Conservation (phyloP, 1,140 invertebrate genomes). For the Euwallacea fornicatus region DNA sequence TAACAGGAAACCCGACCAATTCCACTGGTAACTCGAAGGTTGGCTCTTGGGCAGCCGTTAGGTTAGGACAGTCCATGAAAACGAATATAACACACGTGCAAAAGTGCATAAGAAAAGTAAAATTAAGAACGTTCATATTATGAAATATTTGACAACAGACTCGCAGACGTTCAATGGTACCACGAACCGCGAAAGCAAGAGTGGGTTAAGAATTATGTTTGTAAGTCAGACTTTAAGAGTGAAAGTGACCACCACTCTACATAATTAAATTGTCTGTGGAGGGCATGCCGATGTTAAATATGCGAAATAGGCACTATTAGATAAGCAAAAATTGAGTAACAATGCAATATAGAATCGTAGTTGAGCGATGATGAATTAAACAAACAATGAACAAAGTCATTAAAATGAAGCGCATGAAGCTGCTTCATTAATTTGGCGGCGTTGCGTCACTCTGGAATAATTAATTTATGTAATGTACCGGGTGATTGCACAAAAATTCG, state of each 20-base stretch:
- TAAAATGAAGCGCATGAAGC: no score
- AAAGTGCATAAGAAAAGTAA: conserved; percentile 19
- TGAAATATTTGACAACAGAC: background rate
- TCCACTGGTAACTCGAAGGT: conserved; percentile 77
- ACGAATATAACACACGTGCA: conserved; percentile 25
- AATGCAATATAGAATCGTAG: background rate
- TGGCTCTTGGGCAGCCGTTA: conserved; percentile 59
- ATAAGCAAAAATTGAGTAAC: conserved; percentile 23
- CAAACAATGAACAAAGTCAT: no score
- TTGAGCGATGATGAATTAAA: background rate
- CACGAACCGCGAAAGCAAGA: conserved; percentile 29
- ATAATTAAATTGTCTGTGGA: conserved; percentile 19
- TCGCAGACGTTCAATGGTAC: background rate
- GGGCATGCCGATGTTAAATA: conserved; percentile 31
- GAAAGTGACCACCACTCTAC: conserved; percentile 48
- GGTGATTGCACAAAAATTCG: no score
- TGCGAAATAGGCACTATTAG: conserved; percentile 33
- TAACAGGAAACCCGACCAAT: conserved; percentile 79
- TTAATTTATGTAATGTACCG: no score
- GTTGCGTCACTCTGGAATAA: no score
- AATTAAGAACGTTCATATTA: conserved; percentile 20
- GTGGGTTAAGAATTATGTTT: conserved; percentile 31
- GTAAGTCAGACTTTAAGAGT: conserved; percentile 38
- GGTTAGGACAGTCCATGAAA: conserved; percentile 17
- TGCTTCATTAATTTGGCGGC: no score